Evolutionary conservation across 2,113 vertebrate genomes (phyloP), one percentile per base, ranked within the genome.

Genomic region (Pelmatolapia mariae): DNA sequence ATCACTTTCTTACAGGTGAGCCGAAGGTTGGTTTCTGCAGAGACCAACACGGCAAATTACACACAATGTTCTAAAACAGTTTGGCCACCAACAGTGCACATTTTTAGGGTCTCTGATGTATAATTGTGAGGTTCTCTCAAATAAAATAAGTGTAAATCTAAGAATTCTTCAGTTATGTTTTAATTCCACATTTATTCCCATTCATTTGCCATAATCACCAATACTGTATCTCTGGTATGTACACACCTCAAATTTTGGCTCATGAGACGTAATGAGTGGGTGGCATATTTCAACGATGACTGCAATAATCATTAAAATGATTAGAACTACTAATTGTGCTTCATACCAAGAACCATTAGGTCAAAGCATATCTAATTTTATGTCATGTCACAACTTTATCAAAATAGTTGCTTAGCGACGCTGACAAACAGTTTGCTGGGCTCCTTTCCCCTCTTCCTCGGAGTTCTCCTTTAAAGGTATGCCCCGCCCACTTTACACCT

Each of bases 21-120:
- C 18, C 99, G 95, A 31, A 99, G 96, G 87, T 99, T 99, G 90
- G 97, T 97, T 84, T 99, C 99, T 99, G 90, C 40, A 94, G 84
- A 0, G 3, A 66, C 8, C 31, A 85, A 43, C 71, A 12, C 0
- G 16, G 16, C 24, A 50, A 78, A 31, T 50, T 78, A 76, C 43
- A 43, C 12, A 76, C 24, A 66, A 5, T 66, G 61, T n/a, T 63
- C 59, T 36, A n/a, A 50, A 12, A 45, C 43, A 31, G 10, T 78
- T 19, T 78, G 24, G 71, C 6, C 16, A 19, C 24, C 1, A 4
- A 19, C 24, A 50, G 10, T 31, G 43, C 45, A 78, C 1, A 31
- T 19, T 12, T 78, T 78, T 78, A 19, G 4, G 24, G 15, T 47
- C 68, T 26, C 24, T 18, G 40, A 47, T 19, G 5, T 22, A 13